Evolutionary conservation across 2,113 vertebrate species (phyloP).

Genomic region (Maylandia zebra): DNA sequence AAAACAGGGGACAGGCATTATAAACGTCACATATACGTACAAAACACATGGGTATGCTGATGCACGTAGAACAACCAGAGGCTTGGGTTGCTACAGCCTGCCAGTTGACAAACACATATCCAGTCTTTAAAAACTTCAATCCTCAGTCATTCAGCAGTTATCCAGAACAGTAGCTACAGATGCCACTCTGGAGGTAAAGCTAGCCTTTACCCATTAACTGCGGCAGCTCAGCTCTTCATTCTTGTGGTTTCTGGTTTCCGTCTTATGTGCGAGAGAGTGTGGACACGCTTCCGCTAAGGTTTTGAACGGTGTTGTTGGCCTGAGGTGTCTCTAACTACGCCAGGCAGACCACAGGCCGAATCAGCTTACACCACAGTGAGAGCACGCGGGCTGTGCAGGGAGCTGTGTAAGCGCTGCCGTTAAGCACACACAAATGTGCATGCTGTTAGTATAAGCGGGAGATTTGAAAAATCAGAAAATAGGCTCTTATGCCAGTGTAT

Average conservation of each 20-base stretch:
- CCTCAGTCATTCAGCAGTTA: background rate
- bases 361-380: slow-evolving; percentile 56
- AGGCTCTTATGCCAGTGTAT: background rate
- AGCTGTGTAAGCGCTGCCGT: background rate
- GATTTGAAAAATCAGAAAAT: background rate
- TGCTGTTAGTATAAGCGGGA: background rate
- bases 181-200: slow-evolving; percentile 15
- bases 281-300: slow-evolving; percentile 40
- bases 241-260: slow-evolving; percentile 64
- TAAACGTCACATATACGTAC: slow-evolving; percentile 9
- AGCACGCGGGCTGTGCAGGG: background rate
- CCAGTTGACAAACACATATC: background rate
- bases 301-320: slow-evolving; percentile 44
- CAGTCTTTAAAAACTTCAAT: background rate
- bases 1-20: slow-evolving; percentile 28
- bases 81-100: background rate
- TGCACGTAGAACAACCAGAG: background rate
- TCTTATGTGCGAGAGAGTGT: slow-evolving; percentile 33
- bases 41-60: background rate
- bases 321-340: slow-evolving; percentile 40
- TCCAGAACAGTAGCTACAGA: slow-evolving; percentile 31
- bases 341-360: slow-evolving; percentile 52
- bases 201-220: slow-evolving; percentile 26
- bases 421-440: background rate
- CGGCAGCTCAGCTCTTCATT: slow-evolving; percentile 29